Evolutionary conservation across 2,113 vertebrate genomes (phyloP).

Genomic region (Cochlearius cochlearius): DNA sequence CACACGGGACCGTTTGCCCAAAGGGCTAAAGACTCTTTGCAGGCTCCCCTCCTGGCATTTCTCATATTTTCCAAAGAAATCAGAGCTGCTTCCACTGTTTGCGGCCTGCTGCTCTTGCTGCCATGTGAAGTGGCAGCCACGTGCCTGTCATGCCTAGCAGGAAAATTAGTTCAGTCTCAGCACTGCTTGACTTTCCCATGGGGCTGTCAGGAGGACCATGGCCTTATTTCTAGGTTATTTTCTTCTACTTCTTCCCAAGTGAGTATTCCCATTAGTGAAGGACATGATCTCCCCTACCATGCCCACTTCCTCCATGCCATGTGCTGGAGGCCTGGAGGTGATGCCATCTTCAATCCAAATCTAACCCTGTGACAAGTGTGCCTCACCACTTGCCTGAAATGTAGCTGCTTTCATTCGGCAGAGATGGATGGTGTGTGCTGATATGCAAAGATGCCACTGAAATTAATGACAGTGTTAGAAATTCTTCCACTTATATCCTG

Average conservation of each 20-base stretch:
- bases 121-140: background rate
- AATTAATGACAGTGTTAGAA: background rate
- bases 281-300: background rate
- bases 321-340: background rate
- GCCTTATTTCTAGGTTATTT: constrained; percentile 49
- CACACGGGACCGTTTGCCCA: background rate
- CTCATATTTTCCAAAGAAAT: background rate
- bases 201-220: background rate
- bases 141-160: background rate
- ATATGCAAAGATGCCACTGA: background rate
- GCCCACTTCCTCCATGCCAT: background rate
- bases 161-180: constrained; percentile 1
- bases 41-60: background rate
- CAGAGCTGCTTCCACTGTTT: background rate
- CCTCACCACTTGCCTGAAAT: background rate
- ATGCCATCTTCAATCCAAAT: background rate
- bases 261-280: background rate
- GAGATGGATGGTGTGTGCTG: background rate
- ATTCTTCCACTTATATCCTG: background rate
- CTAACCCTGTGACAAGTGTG: background rate
- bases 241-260: constrained; percentile 15
- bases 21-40: background rate
- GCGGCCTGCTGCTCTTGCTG: background rate
- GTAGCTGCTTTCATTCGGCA: background rate
- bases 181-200: background rate